Conservation (phyloP, 1,140 invertebrate genomes). For the Agrypnia vestita region DNA sequence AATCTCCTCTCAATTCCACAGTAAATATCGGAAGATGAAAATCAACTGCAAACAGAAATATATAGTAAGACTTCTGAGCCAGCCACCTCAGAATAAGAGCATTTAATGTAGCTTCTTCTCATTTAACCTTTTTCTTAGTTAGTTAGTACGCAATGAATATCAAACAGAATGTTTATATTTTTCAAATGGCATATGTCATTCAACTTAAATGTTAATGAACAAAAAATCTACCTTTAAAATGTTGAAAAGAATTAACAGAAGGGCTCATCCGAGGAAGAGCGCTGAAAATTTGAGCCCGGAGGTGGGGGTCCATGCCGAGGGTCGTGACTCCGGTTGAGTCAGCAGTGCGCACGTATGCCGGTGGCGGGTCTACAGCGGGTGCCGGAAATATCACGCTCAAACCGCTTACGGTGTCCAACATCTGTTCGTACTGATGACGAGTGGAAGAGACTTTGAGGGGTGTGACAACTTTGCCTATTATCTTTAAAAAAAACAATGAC, state of each 20-base stretch:
- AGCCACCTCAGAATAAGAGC: no score
- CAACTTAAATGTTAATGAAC: not conserved
- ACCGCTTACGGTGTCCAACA: conserved; percentile 83
- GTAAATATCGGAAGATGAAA: conserved; percentile 84
- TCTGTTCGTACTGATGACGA: conserved; percentile 90
- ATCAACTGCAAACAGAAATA: conserved; percentile 70
- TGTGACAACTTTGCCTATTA: conserved; percentile 87
- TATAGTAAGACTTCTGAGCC: no score
- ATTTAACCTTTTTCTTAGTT: no score
- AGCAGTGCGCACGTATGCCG: conserved; percentile 62
- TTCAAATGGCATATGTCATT: no score
- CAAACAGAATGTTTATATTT: no score
- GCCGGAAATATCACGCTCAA: conserved; percentile 54
- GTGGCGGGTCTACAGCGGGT: conserved; percentile 23
- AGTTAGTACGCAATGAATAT: no score
- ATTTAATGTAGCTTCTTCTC: no score
- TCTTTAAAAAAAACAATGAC: conserved; percentile 65
- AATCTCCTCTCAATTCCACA: conserved; percentile 81
- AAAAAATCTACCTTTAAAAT: conserved; percentile 53
- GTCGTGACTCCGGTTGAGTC: conserved; percentile 69
- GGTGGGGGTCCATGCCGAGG: conserved; percentile 75
- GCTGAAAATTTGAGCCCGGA: conserved; percentile 72
- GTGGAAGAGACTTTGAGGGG: conserved; percentile 89
- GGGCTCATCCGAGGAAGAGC: conserved; percentile 30
- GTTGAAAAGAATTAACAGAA: conserved; percentile 46